These are phyloP conservation scores for Mesembrinibis cayennensis DNA, from an alignment of 2,113 vertebrate genomes.

Conservation along the genomic window DNA sequence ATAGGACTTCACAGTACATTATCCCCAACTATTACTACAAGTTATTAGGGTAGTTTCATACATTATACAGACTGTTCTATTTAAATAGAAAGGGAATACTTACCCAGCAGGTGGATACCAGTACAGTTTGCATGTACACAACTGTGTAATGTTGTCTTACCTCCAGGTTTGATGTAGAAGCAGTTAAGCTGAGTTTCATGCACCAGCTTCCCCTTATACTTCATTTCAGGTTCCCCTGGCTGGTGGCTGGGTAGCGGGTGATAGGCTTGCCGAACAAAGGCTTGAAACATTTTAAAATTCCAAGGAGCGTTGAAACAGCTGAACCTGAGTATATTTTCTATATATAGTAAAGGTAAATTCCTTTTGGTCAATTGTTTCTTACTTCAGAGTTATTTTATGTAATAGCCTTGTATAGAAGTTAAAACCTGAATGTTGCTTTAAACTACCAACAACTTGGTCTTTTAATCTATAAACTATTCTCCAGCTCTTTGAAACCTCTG, in stretches of 20 bases:
- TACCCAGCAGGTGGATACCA: neutral
- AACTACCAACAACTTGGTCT: neutral
- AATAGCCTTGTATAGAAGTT: neutral
- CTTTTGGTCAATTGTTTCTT: neutral
- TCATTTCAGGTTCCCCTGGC: constrained; percentile 76
- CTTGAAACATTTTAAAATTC: constrained; percentile 73
- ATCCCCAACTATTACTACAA: neutral
- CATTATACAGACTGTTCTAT: neutral
- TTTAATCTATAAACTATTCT: neutral
- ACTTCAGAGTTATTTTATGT: neutral
- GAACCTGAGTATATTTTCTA: neutral
- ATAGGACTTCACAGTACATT: neutral
- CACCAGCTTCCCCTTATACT: constrained; percentile 87
- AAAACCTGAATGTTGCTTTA: neutral
- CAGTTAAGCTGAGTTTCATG: constrained; percentile 87
- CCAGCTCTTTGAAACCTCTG: neutral
- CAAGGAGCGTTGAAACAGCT: neutral
- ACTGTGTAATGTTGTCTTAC: constrained; percentile 75
- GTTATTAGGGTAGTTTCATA: neutral
- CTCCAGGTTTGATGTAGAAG: constrained; percentile 86
- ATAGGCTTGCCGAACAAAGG: constrained; percentile 75
- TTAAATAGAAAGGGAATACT: neutral
- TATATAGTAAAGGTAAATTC: neutral
- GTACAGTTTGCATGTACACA: neutral
- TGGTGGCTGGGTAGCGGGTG: constrained; percentile 79